phyloP scores from a whole-genome alignment of 2,797 vertebrate species.

The Catharus ustulatus region DNA sequence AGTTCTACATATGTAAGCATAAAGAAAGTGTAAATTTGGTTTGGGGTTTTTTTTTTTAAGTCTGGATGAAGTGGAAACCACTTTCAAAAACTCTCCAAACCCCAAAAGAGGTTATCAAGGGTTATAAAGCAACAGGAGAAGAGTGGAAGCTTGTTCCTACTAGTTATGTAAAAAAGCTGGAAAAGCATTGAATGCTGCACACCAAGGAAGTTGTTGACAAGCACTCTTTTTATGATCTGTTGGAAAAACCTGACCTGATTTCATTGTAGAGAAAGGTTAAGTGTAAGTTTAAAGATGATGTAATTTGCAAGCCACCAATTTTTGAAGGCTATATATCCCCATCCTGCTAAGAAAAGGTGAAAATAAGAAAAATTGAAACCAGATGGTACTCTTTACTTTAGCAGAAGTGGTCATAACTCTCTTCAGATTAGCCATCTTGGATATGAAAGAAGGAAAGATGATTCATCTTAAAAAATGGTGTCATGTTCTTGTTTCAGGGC shows the following conservation, averaged over 20 bases:
- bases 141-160: background rate
- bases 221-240: background rate
- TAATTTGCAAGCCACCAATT: background rate
- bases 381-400: background rate
- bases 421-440: background rate
- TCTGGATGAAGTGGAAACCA: background rate
- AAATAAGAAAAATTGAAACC: background rate
- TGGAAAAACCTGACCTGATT: background rate
- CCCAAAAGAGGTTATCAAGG: background rate
- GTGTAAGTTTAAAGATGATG: background rate
- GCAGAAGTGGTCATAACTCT: background rate
- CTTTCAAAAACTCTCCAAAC: background rate
- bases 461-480: background rate
- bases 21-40: background rate
- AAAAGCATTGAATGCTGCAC: background rate
- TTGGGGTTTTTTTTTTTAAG: background rate
- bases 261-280: background rate
- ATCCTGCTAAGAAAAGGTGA: background rate
- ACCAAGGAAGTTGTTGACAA: background rate
- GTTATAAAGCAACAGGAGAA: background rate
- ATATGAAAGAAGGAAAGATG: background rate
- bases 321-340: background rate
- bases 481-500: background rate
- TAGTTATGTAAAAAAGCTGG: background rate
- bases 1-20: background rate